phyloP scores from a whole-genome alignment of 2,797 vertebrate species.

The Ctenopoma kingsleyae region DNA sequence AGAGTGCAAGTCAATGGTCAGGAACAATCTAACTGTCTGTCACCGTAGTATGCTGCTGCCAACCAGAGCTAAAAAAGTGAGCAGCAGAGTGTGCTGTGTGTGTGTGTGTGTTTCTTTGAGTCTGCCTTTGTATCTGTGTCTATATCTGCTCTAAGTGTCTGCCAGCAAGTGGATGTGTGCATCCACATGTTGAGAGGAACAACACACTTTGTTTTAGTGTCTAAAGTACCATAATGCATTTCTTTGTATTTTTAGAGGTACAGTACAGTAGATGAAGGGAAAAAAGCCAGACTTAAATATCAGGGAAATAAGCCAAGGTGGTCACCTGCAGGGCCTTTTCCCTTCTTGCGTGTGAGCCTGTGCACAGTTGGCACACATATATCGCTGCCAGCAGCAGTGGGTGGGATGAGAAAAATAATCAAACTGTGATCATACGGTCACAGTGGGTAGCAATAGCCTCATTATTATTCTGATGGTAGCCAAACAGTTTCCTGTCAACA shows the following conservation, averaged over 20 bases:
- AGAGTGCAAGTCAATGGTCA: constrained; percentile 83
- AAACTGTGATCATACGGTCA: constrained; percentile 80
- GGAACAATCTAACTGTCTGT: constrained; percentile 88
- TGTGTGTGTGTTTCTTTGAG: constrained; percentile 41
- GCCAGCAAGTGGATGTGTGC: constrained; percentile 48
- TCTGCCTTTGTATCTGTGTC: constrained; percentile 57
- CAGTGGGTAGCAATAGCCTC: constrained; percentile 87
- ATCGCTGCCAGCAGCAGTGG: constrained; percentile 65
- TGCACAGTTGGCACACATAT: constrained; percentile 66
- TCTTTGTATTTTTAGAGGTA: constrained; percentile 47
- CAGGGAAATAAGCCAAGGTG: constrained; percentile 63
- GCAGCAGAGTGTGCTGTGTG: constrained; percentile 56
- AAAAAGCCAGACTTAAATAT: constrained; percentile 46
- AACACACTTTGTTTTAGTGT: constrained; percentile 47
- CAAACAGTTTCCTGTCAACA: constrained; percentile 85
- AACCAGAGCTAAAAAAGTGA: constrained; percentile 64
- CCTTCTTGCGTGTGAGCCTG: constrained; percentile 46
- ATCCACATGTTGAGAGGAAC: constrained; percentile 35
- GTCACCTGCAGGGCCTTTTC: constrained; percentile 61
- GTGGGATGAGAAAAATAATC: constrained; percentile 76
- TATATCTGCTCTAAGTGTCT: constrained; percentile 56
- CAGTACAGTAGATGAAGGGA: constrained; percentile 34
- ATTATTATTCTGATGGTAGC: constrained; percentile 86
- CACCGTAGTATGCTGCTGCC: constrained; percentile 72
- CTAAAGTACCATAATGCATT: constrained; percentile 46